Base-by-base conservation (phyloP, 2,888 invertebrate species). In the Aphidoletes aphidimyza region DNA sequence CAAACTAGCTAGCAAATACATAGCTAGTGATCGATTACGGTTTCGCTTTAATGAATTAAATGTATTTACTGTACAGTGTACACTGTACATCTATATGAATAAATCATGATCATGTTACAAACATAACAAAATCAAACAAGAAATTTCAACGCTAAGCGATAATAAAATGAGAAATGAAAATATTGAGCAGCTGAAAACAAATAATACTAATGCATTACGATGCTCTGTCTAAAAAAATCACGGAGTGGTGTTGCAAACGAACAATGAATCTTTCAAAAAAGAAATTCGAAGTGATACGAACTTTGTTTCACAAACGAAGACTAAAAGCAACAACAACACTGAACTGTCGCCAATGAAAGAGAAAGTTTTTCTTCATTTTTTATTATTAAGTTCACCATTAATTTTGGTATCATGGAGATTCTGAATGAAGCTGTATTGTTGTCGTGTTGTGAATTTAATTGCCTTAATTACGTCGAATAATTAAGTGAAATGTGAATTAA, bases 301-400 rank as follows among this genome's bases (percentile, higher is more conserved):
- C 22, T 6, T n/a, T n/a, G n/a, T n/a, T n/a, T n/a, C n/a, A n/a
- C n/a, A n/a, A n/a, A n/a, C n/a, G n/a, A n/a, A 6, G 42, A 42
- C 6, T 14, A 42, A 42, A 69, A 69, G 69, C 26, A 69, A 30
- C 47, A 34, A 30, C 30, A 30, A 34, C 69, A 69, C 14, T 14
- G n/a, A 69, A 69, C 69, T 69, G 69, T 30, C 30, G 69, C 69
- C 69, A 30, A 30, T 30, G 69, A 69, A 69, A 69, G 69, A 69
- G 69, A 69, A 69, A 69, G 69, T 69, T 69, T 54, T 69, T 69
- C 69, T 69, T 69, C n/a, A 69, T 17, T 26, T 30, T 69, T 54
- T 14, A 69, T 69, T 69, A 26, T 30, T 69, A 69, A 69, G 30
- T 69, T 11, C 14, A 11, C 30, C 69, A 69, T 69, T 30, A 1